These are phyloP conservation scores for Limenitis camilla DNA, from an alignment of 2,888 invertebrate genomes.

Conservation along the genomic window DNA sequence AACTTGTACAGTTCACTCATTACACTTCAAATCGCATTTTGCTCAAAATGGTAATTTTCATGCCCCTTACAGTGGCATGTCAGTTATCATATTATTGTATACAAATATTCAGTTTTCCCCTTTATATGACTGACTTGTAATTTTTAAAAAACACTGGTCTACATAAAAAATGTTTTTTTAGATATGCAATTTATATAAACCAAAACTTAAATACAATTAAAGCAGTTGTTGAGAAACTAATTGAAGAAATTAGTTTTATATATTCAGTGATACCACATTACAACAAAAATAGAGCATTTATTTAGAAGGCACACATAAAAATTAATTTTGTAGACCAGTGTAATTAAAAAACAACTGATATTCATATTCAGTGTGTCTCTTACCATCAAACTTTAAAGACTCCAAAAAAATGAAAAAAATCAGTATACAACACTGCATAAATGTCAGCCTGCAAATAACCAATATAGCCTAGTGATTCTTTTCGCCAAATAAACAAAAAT, in stretches of 20 bases:
- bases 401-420: neutral
- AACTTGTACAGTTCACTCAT: conserved; percentile 57
- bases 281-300: too few species aligned
- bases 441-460: conserved; percentile 2
- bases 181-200: too few species aligned
- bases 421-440: conserved; percentile 6
- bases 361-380: too few species aligned
- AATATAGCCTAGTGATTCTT: conserved; percentile 41
- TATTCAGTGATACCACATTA: too few species aligned
- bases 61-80: conserved; percentile 50
- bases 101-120: conserved; percentile 74
- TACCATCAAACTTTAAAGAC: conserved; percentile 29
- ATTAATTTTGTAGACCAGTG: too few species aligned
- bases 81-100: conserved; percentile 50
- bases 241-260: too few species aligned
- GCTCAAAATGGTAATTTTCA: conserved; percentile 35
- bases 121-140: conserved; percentile 40
- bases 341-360: too few species aligned
- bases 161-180: too few species aligned
- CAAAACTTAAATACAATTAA: too few species aligned
- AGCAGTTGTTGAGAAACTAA: too few species aligned
- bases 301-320: too few species aligned
- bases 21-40: conserved; percentile 38
- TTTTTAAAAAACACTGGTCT: neutral
- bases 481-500: conserved; percentile 22